Base-by-base conservation (phyloP, 2,113 vertebrate species). In the Ciconia maguari region DNA sequence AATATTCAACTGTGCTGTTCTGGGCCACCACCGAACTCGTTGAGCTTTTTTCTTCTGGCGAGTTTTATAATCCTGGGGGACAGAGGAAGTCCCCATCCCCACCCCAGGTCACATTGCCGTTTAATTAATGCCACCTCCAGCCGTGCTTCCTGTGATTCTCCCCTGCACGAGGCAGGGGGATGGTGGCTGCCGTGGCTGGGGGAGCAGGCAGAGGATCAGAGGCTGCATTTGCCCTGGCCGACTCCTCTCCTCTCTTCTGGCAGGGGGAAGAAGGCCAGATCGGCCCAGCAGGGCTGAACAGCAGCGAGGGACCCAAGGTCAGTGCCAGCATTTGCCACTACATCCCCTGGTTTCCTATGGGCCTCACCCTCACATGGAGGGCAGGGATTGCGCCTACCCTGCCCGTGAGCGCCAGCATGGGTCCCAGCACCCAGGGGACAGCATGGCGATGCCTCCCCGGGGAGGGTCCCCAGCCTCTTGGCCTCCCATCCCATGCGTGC, bases 231-330 rank as follows among this genome's bases (percentile, higher is more conserved):
- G 30, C 46, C 25, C 34, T 11, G 44, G 22, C 5, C 7, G 0
- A 82, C 44, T 61, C 46, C 46, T 87, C 51, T 76, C 51, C 41
- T 91, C 76, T 95, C 77, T 76, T 60, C 44, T 80, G 89, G 75
- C 97, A 99, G 99, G 99, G 99, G 24, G 95, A 98, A 60, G 98
- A 97, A 91, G 99, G 99, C 26, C 98, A 98, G 75, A 96, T 96
- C 1, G 99, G 99, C 16, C 95, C 71, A 2, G 96, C 93, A 29
- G 99, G 98, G 44, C 98, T 98, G 83, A 96, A 98, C 94, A 99
- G 98, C 94, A 96, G 96, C 1, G 94, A 92, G 49, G 99, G 99
- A 87, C 91, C 95, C 91, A 99, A 99, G 99, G 99, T 99, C 87
- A 98, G 98, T 19, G 10, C 41, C 5, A 0, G 4, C 1, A 0